These are phyloP conservation scores for Macquaria ambigua DNA, from an alignment of 2,113 vertebrate species.

Conservation along the genomic window DNA sequence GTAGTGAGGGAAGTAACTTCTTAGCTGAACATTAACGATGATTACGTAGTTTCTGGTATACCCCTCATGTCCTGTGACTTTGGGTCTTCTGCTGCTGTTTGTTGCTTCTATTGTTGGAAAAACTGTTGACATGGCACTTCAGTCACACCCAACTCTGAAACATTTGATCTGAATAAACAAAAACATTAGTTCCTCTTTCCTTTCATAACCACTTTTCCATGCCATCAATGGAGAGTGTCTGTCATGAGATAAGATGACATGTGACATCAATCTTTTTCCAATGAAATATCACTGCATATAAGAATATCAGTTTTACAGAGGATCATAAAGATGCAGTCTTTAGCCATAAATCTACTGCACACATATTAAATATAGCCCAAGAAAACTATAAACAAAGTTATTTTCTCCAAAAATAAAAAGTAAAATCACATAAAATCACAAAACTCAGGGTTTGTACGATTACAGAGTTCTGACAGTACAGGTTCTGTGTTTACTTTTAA, in stretches of 20 bases:
- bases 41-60: neutral
- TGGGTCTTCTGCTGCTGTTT: neutral
- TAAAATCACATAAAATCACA: neutral
- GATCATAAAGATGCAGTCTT: neutral
- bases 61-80: neutral
- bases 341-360: neutral
- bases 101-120: neutral
- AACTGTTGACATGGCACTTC: slow-evolving; percentile 21
- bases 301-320: neutral
- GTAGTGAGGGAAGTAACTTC: neutral
- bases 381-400: neutral
- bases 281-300: neutral
- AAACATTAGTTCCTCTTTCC: slow-evolving; percentile 60
- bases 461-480: too few species aligned
- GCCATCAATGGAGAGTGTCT: neutral
- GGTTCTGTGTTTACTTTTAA: neutral
- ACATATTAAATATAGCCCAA: neutral
- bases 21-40: neutral
- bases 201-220: neutral
- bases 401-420: neutral
- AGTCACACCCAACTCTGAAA: neutral
- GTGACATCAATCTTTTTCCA: neutral
- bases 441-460: neutral
- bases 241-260: slow-evolving; percentile 28
- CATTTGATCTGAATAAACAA: slow-evolving; percentile 15